Evolutionary conservation across 2,797 vertebrate genomes (phyloP).

Genomic region (Pseudomugil gertrudae): DNA sequence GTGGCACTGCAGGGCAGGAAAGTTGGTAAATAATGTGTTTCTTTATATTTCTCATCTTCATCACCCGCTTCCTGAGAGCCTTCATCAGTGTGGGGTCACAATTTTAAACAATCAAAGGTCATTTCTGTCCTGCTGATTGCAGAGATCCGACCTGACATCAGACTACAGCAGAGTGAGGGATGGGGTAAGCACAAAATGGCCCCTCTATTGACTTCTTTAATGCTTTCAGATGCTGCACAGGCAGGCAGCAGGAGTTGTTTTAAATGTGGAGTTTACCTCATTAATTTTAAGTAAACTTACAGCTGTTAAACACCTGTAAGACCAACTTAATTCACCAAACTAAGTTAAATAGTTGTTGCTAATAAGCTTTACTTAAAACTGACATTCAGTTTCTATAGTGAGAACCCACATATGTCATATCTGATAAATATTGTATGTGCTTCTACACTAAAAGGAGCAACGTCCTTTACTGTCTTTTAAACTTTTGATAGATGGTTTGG

Average conservation of each 20-base stretch:
- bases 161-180: slow-evolving; percentile 20
- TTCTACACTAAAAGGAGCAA: neutral
- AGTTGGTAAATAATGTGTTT: slow-evolving; percentile 11
- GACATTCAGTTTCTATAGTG: neutral
- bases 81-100: slow-evolving; percentile 24
- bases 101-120: slow-evolving; percentile 48
- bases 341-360: neutral
- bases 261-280: neutral
- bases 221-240: slow-evolving; percentile 12
- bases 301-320: neutral
- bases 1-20: slow-evolving; percentile 15
- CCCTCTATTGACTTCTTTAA: neutral
- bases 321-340: too few relatives aligned
- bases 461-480: neutral
- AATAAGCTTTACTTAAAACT: neutral
- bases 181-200: slow-evolving; percentile 28
- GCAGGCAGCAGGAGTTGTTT: neutral
- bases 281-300: neutral
- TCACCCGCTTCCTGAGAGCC: slow-evolving; percentile 29
- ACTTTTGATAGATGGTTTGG: neutral
- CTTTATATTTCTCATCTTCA: slow-evolving; percentile 26
- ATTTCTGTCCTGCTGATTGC: slow-evolving; percentile 40
- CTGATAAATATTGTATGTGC: slow-evolving; percentile 1
- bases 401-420: too few relatives aligned
- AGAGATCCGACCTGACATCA: slow-evolving; percentile 46